Conservation (phyloP, 1,140 invertebrate genomes). For the Neotoxoptera formosana region DNA sequence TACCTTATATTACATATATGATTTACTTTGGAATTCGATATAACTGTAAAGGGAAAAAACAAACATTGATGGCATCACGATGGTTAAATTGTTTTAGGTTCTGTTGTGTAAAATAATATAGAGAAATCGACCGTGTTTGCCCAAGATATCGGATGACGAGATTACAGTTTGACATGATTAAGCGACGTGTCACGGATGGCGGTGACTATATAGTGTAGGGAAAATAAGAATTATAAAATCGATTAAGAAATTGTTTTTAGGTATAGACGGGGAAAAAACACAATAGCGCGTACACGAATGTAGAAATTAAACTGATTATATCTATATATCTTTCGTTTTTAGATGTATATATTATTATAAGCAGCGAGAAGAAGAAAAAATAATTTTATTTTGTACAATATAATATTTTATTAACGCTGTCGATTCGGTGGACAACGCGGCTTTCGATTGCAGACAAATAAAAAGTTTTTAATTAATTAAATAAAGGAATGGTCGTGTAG, state of each 20-base stretch:
- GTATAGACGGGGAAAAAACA: not conserved
- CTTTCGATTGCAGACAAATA: not conserved
- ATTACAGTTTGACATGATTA: not conserved
- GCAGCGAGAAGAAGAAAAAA: not conserved
- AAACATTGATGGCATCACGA: not conserved
- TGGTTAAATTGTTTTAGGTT: not conserved
- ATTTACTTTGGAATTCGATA: conserved; percentile 47
- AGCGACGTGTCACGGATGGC: not conserved
- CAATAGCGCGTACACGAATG: not conserved
- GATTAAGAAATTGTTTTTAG: not conserved
- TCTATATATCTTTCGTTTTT: not conserved
- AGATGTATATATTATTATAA: not conserved
- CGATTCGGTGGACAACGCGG: not conserved
- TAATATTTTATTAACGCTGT: not conserved
- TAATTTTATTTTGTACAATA: not conserved
- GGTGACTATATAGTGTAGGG: not conserved
- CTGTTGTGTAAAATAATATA: conserved; percentile 6
- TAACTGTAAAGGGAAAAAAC: conserved; percentile 20
- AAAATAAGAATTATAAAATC: conserved; percentile 22
- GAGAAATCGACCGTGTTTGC: not conserved
- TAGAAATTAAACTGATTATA: not conserved
- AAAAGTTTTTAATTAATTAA: not conserved
- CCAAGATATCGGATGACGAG: not conserved
- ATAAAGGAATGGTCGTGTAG: not conserved
- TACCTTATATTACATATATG: not conserved